Evolutionary conservation across 2,113 vertebrate genomes (phyloP).

Genomic region (Bufo gargarizans): DNA sequence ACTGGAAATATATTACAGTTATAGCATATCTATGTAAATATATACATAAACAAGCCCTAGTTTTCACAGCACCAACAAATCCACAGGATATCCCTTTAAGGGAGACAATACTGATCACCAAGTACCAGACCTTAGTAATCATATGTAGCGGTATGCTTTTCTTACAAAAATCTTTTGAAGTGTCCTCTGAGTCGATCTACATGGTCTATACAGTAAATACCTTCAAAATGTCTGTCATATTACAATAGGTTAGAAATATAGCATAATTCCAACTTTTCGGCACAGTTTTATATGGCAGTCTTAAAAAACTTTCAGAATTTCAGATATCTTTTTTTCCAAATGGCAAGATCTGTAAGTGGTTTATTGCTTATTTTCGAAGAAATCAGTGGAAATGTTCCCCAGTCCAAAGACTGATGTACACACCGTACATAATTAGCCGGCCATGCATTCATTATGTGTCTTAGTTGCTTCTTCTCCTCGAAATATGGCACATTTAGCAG

Average conservation of each 20-base stretch:
- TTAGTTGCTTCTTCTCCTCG: not conserved
- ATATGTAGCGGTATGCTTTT: not conserved
- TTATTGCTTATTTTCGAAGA: conserved; percentile 48
- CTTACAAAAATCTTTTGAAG: not conserved
- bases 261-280: not conserved
- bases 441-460: not conserved
- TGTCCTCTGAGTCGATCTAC: not conserved
- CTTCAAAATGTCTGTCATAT: not conserved
- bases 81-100: conserved; percentile 35
- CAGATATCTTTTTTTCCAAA: not conserved
- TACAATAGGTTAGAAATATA: conserved; percentile 3
- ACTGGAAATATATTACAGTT: not conserved
- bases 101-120: conserved; percentile 16
- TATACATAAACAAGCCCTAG: conserved; percentile 1
- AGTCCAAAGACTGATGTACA: not conserved
- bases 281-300: not conserved
- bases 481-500: not conserved
- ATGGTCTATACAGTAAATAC: not conserved
- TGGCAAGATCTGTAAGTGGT: not conserved
- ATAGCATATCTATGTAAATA: not conserved
- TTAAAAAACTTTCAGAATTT: not conserved
- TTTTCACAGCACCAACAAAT: not conserved
- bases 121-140: conserved; percentile 7
- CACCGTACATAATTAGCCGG: not conserved
- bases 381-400: not conserved